These are phyloP conservation scores for Brassicogethes aeneus DNA, from an alignment of 2,888 invertebrate species.

Conservation along the genomic window DNA sequence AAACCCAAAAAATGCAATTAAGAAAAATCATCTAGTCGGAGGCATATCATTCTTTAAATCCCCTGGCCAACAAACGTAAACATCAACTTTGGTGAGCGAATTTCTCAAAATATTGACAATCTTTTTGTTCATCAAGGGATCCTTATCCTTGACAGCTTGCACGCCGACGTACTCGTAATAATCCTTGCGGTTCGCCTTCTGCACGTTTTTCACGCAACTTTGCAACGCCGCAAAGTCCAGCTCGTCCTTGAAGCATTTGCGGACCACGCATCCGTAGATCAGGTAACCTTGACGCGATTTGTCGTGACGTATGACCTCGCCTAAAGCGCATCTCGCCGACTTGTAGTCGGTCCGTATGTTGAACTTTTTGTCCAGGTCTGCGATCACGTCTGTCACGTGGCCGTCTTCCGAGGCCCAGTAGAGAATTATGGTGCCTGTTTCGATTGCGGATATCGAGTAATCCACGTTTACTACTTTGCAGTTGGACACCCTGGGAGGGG, in stretches of 20 bases:
- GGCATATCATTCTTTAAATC: background rate
- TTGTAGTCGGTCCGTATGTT: slow-evolving; percentile 25
- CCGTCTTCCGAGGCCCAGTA: slow-evolving; percentile 31
- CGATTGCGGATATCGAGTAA: slow-evolving; percentile 26
- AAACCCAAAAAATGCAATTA: no score
- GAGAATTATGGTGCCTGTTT: slow-evolving; percentile 27
- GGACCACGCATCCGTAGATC: slow-evolving; percentile 27
- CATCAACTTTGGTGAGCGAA: background rate
- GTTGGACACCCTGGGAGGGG: slow-evolving; percentile 13
- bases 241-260: slow-evolving; percentile 12
- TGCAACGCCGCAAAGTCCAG: slow-evolving; percentile 20
- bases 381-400: slow-evolving; percentile 25
- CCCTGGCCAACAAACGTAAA: background rate
- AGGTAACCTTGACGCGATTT: slow-evolving; percentile 17
- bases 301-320: slow-evolving; percentile 21
- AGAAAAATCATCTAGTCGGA: no score
- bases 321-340: slow-evolving; percentile 18
- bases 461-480: slow-evolving; percentile 20
- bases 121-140: background rate
- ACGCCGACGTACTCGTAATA: slow-evolving; percentile 12
- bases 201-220: slow-evolving; percentile 18
- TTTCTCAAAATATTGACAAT: background rate
- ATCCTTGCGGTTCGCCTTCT: slow-evolving; percentile 13
- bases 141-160: background rate
- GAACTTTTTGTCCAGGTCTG: slow-evolving; percentile 27